phyloP scores from a whole-genome alignment of 1,140 invertebrate genomes.

The Magallana ariakensis region DNA sequence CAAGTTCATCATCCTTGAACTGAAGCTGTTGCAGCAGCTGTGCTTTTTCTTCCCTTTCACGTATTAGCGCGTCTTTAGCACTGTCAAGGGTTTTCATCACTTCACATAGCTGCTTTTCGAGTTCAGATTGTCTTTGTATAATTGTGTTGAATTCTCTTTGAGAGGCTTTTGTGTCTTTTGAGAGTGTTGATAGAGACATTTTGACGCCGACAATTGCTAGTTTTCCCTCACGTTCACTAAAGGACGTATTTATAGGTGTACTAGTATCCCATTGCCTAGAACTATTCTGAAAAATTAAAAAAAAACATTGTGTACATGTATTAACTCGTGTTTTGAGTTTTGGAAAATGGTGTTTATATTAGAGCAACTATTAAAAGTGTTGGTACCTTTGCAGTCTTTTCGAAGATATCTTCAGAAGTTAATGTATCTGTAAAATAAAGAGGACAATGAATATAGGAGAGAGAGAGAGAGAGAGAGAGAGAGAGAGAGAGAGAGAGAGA shows the following conservation, averaged over 20 bases:
- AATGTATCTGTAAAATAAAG: conserved; percentile 34
- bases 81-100: conserved; percentile 66
- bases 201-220: conserved; percentile 62
- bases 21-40: conserved; percentile 59
- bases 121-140: conserved; percentile 60
- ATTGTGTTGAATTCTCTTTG: conserved; percentile 63
- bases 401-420: conserved; percentile 32
- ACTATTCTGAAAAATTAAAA: conserved; percentile 2
- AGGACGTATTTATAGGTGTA: background rate
- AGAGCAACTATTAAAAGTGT: background rate
- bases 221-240: conserved; percentile 29
- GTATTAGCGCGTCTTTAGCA: conserved; percentile 63
- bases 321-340: no score
- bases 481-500: no score
- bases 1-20: conserved; percentile 58
- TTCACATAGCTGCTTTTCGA: conserved; percentile 62
- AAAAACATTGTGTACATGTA: background rate
- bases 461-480: background rate
- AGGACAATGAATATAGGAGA: background rate
- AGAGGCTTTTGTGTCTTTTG: conserved; percentile 65
- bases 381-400: conserved; percentile 39
- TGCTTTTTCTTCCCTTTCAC: conserved; percentile 63
- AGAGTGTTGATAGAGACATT: conserved; percentile 61
- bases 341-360: no score
- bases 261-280: conserved; percentile 34